Evolutionary conservation across 2,888 invertebrate species (phyloP).

Genomic region (Drepana falcataria): DNA sequence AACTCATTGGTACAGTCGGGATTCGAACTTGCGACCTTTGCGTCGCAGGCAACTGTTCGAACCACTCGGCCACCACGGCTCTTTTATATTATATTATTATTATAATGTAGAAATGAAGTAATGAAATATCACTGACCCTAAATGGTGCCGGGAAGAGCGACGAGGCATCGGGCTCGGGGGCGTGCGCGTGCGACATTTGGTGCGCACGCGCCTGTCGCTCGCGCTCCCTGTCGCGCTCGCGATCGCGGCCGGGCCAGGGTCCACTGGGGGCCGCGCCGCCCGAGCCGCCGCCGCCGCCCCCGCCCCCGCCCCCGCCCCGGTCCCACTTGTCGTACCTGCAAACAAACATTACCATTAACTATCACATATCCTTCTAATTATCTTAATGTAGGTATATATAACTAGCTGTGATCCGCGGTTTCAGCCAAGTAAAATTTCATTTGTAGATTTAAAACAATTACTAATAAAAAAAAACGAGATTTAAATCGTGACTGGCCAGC

Average conservation of each 20-base stretch:
- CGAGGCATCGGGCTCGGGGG: conserved; percentile 78
- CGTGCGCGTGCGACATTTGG: conserved; percentile 83
- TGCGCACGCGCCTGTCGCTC: conserved; percentile 87
- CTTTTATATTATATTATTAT: too few relatives aligned
- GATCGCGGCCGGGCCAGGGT: conserved; percentile 72
- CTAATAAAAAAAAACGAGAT: too few relatives aligned
- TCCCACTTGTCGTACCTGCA: conserved; percentile 75
- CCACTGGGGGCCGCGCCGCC: conserved; percentile 32
- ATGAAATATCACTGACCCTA: conserved; percentile 72
- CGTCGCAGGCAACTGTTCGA: too few relatives aligned
- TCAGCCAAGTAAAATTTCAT: too few relatives aligned
- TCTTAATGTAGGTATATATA: too few relatives aligned
- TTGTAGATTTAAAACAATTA: too few relatives aligned
- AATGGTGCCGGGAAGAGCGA: conserved; percentile 83
- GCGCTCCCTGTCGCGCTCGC: conserved; percentile 87
- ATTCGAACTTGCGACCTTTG: too few relatives aligned
- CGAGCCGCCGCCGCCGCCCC: conserved; percentile 43
- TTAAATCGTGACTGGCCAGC: too few relatives aligned
- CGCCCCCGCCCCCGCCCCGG: conserved; percentile 63
- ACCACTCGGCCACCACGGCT: too few relatives aligned
- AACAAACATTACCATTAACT: conserved; percentile 21
- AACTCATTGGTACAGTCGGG: too few relatives aligned
- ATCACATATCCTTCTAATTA: neutral
- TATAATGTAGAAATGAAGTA: neutral
- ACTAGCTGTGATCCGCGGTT: too few relatives aligned